Percentiles rank a stretch among this genome's conserved stretches.
Conservation (phyloP, 2,888 invertebrate genomes). For the Alcis repandata region DNA sequence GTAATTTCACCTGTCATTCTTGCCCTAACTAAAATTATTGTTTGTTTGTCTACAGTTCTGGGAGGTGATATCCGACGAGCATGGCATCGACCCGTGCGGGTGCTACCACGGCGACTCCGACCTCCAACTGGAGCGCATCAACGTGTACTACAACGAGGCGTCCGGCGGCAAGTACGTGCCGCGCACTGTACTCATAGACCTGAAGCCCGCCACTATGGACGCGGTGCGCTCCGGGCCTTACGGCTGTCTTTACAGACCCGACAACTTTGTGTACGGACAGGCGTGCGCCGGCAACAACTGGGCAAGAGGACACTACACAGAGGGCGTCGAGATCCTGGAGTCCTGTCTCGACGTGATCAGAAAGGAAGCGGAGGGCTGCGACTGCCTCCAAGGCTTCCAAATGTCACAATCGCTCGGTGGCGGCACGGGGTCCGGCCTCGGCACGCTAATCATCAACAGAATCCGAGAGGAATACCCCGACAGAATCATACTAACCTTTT, state of each 20-base stretch:
- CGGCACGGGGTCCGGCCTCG: constrained; percentile 82
- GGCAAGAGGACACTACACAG: constrained; percentile 94
- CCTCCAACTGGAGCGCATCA: constrained; percentile 91
- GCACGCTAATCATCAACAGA: constrained; percentile 92
- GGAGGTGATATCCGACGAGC: constrained; percentile 93
- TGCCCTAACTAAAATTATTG: background rate
- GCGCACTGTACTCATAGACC: constrained; percentile 75
- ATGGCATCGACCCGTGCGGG: constrained; percentile 91
- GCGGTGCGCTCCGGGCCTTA: constrained; percentile 94
- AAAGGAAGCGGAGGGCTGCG: constrained; percentile 95
- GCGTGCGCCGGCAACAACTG: constrained; percentile 81
- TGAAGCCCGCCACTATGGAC: constrained; percentile 89
- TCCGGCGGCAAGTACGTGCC: constrained; percentile 82
- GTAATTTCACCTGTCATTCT: background rate
- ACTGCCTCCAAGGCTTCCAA: constrained; percentile 96
- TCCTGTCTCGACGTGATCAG: constrained; percentile 93
- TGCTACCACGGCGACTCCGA: constrained; percentile 90
- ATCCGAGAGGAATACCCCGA: constrained; percentile 97
- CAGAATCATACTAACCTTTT: constrained; percentile 93
- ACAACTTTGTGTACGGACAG: constrained; percentile 94
- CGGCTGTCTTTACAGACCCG: constrained; percentile 94
- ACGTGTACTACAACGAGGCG: constrained; percentile 92
- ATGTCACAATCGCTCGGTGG: constrained; percentile 90
- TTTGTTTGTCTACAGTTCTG: constrained; percentile 85
- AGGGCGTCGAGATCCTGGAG: constrained; percentile 95